A percentile compares a stretch with the other conserved stretches of the same genome.
Conservation (phyloP, 2,888 invertebrate genomes). For the Xanthorhoe designata region DNA sequence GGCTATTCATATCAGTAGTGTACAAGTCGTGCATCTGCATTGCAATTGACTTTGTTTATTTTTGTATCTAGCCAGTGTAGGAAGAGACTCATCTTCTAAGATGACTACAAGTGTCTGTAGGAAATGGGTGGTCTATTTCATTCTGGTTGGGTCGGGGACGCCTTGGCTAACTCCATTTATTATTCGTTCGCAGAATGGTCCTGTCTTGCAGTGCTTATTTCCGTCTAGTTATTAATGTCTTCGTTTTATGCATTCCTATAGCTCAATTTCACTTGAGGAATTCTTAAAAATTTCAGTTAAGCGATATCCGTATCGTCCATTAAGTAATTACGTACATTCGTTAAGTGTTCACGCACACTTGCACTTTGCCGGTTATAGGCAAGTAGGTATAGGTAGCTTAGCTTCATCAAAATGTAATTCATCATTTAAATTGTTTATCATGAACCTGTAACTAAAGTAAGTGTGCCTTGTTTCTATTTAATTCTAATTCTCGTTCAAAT, state of each 20-base stretch:
- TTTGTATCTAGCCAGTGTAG: slow-evolving; percentile 67
- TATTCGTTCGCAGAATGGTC: slow-evolving; percentile 64
- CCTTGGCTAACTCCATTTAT: slow-evolving; percentile 61
- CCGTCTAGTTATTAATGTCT: slow-evolving; percentile 45
- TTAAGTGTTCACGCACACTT: slow-evolving; percentile 65
- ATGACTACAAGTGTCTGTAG: slow-evolving; percentile 3
- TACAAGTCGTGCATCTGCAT: slow-evolving; percentile 61
- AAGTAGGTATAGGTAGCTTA: slow-evolving; percentile 47
- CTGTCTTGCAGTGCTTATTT: slow-evolving; percentile 59
- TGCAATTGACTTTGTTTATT: slow-evolving; percentile 76
- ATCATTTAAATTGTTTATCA: slow-evolving; percentile 15
- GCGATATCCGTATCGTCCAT: slow-evolving; percentile 37
- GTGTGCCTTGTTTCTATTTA: slow-evolving; percentile 1
- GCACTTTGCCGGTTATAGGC: slow-evolving; percentile 59
- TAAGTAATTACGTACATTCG: slow-evolving; percentile 37
- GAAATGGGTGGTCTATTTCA: slow-evolving; percentile 65
- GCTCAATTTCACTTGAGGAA: slow-evolving; percentile 17
- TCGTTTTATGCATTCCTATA: slow-evolving; percentile 12
- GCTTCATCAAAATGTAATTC: slow-evolving; percentile 12
- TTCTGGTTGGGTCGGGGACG: slow-evolving; percentile 63
- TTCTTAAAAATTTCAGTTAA: slow-evolving; percentile 20
- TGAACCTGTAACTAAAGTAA: background rate
- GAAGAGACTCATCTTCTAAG: slow-evolving; percentile 47
- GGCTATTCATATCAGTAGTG: slow-evolving; percentile 49
- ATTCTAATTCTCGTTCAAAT: background rate